Percentiles rank a stretch among this genome's conserved stretches.
phyloP scores from a whole-genome alignment of 2,113 vertebrate species.

The Platichthys flesus region DNA sequence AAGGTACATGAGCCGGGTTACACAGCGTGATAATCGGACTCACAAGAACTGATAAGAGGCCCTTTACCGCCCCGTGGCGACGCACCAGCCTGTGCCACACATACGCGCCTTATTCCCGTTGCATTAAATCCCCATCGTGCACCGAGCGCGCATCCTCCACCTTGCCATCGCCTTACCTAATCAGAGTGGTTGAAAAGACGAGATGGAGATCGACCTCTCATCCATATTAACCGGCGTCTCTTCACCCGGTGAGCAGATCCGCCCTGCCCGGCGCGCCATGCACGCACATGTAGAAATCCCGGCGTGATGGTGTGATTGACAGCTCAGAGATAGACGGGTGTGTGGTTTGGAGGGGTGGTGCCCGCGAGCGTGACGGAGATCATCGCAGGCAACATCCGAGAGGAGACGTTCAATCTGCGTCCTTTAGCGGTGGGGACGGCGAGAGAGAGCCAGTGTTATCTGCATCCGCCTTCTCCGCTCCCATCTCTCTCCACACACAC shows the following conservation, averaged over 20 bases:
- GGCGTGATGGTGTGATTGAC: conserved; percentile 48
- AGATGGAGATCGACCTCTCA: conserved; percentile 66
- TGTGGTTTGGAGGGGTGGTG: conserved; percentile 58
- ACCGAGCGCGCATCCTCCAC: conserved; percentile 24
- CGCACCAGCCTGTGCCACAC: conserved; percentile 21
- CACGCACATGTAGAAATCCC: conserved; percentile 77
- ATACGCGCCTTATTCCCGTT: conserved; percentile 36
- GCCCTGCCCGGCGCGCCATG: conserved; percentile 77
- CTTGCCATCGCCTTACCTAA: conserved; percentile 60
- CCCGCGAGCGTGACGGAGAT: conserved; percentile 50
- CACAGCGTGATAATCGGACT: conserved; percentile 32
- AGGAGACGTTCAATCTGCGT: conserved; percentile 35
- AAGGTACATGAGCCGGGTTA: conserved; percentile 24
- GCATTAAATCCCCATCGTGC: conserved; percentile 19
- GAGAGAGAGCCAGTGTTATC: conserved; percentile 58
- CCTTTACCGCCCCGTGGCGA: conserved; percentile 57
- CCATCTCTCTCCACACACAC: conserved; percentile 61
- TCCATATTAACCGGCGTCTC: conserved; percentile 73
- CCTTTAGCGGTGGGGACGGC: conserved; percentile 52
- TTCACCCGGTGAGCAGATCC: conserved; percentile 73
- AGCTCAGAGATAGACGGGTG: background rate
- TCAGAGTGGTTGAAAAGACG: conserved; percentile 61
- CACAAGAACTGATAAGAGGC: conserved; percentile 53
- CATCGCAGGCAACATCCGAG: conserved; percentile 39
- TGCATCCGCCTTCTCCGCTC: conserved; percentile 79